Conservation (phyloP, 2,888 invertebrate species). For the Dioctria linearis region DNA sequence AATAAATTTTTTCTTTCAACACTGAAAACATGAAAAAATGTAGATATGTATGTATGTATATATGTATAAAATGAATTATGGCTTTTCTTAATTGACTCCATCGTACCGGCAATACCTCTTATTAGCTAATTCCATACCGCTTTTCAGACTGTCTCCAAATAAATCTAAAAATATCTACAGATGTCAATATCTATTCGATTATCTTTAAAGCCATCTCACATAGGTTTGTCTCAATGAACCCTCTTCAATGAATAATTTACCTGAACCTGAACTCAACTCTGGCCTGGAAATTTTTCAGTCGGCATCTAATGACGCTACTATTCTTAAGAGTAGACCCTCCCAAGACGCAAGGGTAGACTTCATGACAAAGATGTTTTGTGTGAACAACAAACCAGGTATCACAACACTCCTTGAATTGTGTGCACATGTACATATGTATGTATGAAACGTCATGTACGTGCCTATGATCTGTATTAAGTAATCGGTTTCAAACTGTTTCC, state of each 20-base stretch:
- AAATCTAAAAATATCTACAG: slow-evolving; percentile 17
- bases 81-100: too few relatives aligned
- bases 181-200: background rate
- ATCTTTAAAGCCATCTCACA: background rate
- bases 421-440: background rate
- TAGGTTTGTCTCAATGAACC: background rate
- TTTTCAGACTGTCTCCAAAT: background rate
- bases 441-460: background rate
- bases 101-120: background rate
- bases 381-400: background rate
- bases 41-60: too few relatives aligned
- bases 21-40: too few relatives aligned
- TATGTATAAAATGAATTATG: too few relatives aligned
- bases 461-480: background rate
- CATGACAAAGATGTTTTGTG: background rate
- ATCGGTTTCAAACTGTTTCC: background rate
- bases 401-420: slow-evolving; percentile 10
- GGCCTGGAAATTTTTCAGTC: background rate
- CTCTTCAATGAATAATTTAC: background rate
- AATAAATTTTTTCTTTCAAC: too few relatives aligned
- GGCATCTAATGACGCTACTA: background rate
- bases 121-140: background rate
- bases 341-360: background rate
- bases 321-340: background rate
- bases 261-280: background rate